Evolutionary conservation across 2,113 vertebrate species (phyloP).

Genomic region (Istiophorus platypterus): DNA sequence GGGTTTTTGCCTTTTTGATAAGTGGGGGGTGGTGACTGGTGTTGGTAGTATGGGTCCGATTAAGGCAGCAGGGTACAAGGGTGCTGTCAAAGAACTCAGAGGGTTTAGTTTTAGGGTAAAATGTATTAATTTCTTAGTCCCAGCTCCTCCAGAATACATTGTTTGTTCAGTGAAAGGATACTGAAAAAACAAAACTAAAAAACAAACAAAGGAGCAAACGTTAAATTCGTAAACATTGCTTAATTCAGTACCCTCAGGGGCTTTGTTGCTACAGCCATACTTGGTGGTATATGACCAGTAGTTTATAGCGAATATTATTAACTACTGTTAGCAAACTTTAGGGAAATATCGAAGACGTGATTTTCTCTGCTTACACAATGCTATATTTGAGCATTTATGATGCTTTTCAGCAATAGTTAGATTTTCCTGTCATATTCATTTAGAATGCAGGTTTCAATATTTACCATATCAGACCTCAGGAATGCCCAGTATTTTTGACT

Average conservation of each 20-base stretch:
- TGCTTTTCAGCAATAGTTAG: neutral
- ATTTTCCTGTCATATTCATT: neutral
- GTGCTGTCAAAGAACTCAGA: constrained; percentile 36
- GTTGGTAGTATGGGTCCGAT: constrained; percentile 63
- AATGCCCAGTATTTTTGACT: too few species aligned
- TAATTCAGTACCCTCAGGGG: neutral
- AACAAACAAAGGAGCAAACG: neutral
- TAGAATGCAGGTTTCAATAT: too few species aligned
- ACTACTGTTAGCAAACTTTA: neutral
- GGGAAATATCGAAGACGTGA: neutral
- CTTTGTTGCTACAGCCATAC: neutral
- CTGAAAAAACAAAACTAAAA: neutral
- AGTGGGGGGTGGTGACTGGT: constrained; percentile 49
- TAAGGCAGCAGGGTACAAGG: constrained; percentile 57
- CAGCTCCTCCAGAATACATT: neutral
- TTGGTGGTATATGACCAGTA: neutral
- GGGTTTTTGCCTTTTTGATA: constrained; percentile 74
- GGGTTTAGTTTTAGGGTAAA: constrained; percentile 45
- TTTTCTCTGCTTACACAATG: neutral
- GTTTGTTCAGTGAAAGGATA: neutral
- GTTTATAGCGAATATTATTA: neutral
- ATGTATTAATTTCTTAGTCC: neutral
- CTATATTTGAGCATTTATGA: neutral
- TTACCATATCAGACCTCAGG: too few species aligned
- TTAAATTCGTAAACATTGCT: neutral